A percentile compares a stretch with the other conserved stretches of the same genome.
Evolutionary conservation across 2,888 invertebrate species (phyloP).

Genomic region (Lottia scabra): DNA sequence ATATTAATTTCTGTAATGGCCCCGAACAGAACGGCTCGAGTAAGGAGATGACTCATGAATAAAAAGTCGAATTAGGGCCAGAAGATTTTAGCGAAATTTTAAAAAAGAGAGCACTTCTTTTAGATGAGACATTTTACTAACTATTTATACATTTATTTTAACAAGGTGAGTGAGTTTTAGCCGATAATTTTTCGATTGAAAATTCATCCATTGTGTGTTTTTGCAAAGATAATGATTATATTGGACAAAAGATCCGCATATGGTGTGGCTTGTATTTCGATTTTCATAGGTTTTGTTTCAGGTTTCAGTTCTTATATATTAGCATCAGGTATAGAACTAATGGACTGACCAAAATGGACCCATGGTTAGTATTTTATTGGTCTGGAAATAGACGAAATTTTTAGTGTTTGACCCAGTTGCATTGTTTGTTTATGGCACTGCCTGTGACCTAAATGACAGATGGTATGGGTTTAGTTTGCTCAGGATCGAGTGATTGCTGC

Average conservation of each 20-base stretch:
- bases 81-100: neutral
- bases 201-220: neutral
- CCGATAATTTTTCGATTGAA: neutral
- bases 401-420: no score
- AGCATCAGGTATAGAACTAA: neutral
- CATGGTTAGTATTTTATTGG: neutral
- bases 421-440: no score
- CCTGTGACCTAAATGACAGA: no score
- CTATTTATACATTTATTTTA: neutral
- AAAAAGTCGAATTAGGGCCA: neutral
- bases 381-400: neutral
- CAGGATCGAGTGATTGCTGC: no score
- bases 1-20: constrained; percentile 23
- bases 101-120: neutral
- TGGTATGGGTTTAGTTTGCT: no score
- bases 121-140: neutral
- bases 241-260: constrained; percentile 3
- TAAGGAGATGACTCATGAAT: constrained; percentile 15
- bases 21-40: neutral
- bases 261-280: neutral
- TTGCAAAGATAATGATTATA: neutral
- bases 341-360: neutral
- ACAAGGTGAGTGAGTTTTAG: neutral
- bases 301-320: neutral
- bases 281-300: neutral